phyloP scores from a whole-genome alignment of 2,888 invertebrate genomes.

The Meandrusa payeni region DNA sequence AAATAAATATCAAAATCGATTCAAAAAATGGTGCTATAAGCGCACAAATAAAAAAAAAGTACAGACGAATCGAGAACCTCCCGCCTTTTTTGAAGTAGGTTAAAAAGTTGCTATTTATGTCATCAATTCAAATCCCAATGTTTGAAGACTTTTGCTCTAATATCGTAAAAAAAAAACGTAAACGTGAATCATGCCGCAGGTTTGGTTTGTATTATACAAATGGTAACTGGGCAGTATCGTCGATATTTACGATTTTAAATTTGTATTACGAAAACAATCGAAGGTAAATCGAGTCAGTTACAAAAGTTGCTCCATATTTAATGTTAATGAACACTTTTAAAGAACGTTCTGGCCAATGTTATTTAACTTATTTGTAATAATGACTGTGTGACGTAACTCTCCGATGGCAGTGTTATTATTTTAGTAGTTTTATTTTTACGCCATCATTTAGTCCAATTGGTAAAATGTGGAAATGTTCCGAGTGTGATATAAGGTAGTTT shows the following conservation, averaged over 20 bases:
- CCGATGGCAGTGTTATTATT: background rate
- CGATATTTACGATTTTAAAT: constrained; percentile 11
- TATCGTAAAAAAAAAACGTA: too few relatives aligned
- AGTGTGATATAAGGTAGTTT: too few relatives aligned
- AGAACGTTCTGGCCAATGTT: constrained; percentile 4
- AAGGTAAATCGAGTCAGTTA: constrained; percentile 14
- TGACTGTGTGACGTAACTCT: constrained; percentile 4
- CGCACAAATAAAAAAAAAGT: too few relatives aligned
- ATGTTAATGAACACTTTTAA: constrained; percentile 14
- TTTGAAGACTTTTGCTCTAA: too few relatives aligned
- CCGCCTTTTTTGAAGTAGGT: too few relatives aligned
- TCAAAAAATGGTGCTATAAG: too few relatives aligned
- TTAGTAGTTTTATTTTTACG: constrained; percentile 2
- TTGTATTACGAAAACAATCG: constrained; percentile 15
- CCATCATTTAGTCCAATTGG: background rate
- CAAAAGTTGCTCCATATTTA: constrained; percentile 8
- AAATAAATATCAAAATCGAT: too few relatives aligned
- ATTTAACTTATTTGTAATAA: constrained; percentile 10
- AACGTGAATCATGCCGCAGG: too few relatives aligned
- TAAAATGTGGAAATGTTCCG: too few relatives aligned
- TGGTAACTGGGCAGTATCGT: constrained; percentile 5
- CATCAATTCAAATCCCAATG: too few relatives aligned
- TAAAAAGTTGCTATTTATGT: too few relatives aligned
- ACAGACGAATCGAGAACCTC: too few relatives aligned
- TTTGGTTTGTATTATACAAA: constrained; percentile 14